A percentile compares a stretch with the other conserved stretches of the same genome.
Conservation (phyloP, 2,797 vertebrate species). For the Carapus acus region DNA sequence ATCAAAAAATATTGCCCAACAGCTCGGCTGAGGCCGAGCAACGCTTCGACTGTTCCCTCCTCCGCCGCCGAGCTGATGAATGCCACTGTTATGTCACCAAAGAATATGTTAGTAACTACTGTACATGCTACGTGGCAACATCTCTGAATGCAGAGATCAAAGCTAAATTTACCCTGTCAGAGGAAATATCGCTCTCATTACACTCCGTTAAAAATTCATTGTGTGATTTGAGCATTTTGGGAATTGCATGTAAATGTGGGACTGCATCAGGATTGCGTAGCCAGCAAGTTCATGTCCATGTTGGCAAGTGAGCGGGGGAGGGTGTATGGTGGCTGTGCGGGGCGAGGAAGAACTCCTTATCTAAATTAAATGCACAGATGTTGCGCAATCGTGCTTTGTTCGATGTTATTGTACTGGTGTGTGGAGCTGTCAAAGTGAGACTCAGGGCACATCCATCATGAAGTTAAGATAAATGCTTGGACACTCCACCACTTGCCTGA, state of each 20-base stretch:
- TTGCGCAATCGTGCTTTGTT: slow-evolving; percentile 48
- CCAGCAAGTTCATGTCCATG: slow-evolving; percentile 23
- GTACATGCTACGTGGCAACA: too few relatives aligned
- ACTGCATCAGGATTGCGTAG: slow-evolving; percentile 31
- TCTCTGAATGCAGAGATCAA: too few relatives aligned
- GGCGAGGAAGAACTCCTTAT: slow-evolving; percentile 43
- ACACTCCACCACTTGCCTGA: slow-evolving; percentile 41
- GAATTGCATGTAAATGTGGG: slow-evolving; percentile 27
- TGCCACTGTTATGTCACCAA: too few relatives aligned
- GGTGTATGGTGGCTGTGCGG: too few relatives aligned
- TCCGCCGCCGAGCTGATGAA: too few relatives aligned
- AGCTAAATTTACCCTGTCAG: too few relatives aligned
- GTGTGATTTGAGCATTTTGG: slow-evolving; percentile 21
- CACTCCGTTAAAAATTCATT: too few relatives aligned
- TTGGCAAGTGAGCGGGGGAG: too few relatives aligned
- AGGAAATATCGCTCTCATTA: slow-evolving; percentile 35
- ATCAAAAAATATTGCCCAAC: slow-evolving; percentile 44
- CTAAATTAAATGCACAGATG: slow-evolving; percentile 20
- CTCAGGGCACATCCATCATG: slow-evolving; percentile 58
- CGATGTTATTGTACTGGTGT: slow-evolving; percentile 43
- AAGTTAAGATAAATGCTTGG: slow-evolving; percentile 62
- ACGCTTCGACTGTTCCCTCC: slow-evolving; percentile 1
- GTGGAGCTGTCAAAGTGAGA: slow-evolving; percentile 51
- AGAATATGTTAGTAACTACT: too few relatives aligned
- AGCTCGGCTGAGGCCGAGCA: slow-evolving; percentile 1